Evolutionary conservation across 1,140 invertebrate species (phyloP).

Genomic region (Psilanteris sp.): DNA sequence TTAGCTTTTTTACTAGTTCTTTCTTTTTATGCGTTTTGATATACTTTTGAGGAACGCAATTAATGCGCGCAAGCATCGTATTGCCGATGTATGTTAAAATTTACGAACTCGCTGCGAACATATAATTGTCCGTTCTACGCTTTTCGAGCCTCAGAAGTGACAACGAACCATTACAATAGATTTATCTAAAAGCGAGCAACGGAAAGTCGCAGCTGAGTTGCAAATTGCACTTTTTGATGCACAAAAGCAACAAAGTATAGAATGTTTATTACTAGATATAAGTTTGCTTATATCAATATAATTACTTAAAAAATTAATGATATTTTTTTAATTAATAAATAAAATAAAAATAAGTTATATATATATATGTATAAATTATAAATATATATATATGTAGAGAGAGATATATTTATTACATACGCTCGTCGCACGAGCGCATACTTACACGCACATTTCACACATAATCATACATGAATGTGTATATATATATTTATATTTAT

Average conservation of each 20-base stretch:
- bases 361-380: no score
- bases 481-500: conserved; percentile 28
- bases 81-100: conserved; percentile 47
- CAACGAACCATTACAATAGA: no score
- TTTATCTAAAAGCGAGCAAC: conserved; percentile 8
- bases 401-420: no score
- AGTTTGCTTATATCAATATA: conserved; percentile 72
- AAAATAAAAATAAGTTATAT: no score
- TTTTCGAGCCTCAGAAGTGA: no score
- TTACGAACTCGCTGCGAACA: conserved; percentile 29
- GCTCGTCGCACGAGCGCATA: no score
- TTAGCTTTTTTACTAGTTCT: conserved; percentile 5
- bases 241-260: conserved; percentile 72
- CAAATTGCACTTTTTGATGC: conserved; percentile 65
- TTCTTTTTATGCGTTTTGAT: conserved; percentile 39
- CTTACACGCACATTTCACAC: no score
- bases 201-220: conserved; percentile 29
- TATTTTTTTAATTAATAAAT: no score
- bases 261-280: conserved; percentile 72
- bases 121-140: not conserved
- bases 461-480: not conserved
- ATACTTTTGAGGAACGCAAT: conserved; percentile 47
- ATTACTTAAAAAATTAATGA: conserved; percentile 68
- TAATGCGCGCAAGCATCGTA: conserved; percentile 58
- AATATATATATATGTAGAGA: conserved; percentile 67